Percentiles rank a stretch among this genome's conserved stretches.
phyloP scores from a whole-genome alignment of 2,113 vertebrate species.

The Eudyptes chrysolophus region DNA sequence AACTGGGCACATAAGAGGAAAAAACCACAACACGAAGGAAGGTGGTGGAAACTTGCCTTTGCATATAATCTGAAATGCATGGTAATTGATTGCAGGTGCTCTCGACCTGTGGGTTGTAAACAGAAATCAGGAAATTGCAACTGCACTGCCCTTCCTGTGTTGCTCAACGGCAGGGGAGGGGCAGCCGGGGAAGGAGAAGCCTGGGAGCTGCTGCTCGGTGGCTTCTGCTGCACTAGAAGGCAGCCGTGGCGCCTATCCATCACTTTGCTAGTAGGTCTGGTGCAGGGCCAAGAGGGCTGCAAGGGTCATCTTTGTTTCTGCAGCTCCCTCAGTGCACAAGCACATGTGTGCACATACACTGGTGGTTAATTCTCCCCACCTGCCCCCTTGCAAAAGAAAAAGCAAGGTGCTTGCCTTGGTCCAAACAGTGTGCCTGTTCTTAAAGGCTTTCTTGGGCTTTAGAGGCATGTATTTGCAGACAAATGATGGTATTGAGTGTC shows the following conservation, averaged over 20 bases:
- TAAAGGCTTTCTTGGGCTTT: not conserved
- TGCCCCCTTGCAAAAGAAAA: accelerated
- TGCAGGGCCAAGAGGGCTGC: not conserved
- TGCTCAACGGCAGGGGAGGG: not conserved
- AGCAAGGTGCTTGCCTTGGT: not conserved
- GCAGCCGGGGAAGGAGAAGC: not conserved
- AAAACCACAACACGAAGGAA: accelerated
- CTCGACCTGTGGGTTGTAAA: not conserved
- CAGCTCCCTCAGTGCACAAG: not conserved
- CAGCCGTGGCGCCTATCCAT: accelerated
- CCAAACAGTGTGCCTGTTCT: accelerated
- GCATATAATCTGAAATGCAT: not conserved
- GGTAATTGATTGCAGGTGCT: not conserved
- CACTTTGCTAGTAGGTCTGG: not conserved
- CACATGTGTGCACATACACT: accelerated
- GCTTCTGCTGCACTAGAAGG: not conserved
- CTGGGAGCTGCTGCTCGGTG: not conserved
- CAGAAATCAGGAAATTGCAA: conserved; percentile 19
- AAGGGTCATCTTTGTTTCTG: not conserved
- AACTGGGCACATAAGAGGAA: accelerated
- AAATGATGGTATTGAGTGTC: not conserved
- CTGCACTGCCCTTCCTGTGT: conserved; percentile 23
- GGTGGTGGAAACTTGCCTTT: not conserved
- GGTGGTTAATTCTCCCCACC: not conserved
- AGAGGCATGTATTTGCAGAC: not conserved